These are phyloP conservation scores for Scolopax mira DNA, from an alignment of 2,113 vertebrate species.

Conservation along the genomic window DNA sequence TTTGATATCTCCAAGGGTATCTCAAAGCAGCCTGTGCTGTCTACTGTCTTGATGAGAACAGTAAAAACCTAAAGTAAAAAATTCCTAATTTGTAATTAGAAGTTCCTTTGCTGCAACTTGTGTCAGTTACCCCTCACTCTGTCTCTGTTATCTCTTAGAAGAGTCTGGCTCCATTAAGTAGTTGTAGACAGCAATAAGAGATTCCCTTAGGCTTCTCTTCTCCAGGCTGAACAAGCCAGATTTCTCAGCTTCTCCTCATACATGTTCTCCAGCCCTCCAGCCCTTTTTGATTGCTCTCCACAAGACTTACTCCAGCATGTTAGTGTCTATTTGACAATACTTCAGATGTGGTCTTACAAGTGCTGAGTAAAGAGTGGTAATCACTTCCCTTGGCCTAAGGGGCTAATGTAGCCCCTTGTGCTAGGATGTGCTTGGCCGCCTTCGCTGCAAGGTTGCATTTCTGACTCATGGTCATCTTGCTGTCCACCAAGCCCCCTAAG, in stretches of 20 bases:
- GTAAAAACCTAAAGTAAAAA: neutral
- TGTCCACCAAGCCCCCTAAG: neutral
- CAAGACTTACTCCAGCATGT: neutral
- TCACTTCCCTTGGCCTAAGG: neutral
- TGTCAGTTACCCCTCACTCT: neutral
- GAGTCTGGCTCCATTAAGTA: neutral
- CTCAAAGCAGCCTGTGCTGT: neutral
- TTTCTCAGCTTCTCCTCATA: neutral
- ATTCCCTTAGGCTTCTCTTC: neutral
- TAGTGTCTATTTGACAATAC: neutral
- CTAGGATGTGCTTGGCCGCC: neutral
- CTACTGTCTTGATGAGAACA: neutral
- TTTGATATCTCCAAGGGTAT: neutral
- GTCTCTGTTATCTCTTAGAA: neutral
- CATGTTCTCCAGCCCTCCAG: neutral
- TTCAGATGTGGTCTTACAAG: neutral
- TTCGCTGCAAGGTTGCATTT: rapidly evolving
- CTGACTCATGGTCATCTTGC: neutral
- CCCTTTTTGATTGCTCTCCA: neutral
- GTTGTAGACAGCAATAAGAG: neutral
- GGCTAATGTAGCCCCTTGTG: neutral
- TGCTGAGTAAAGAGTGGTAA: neutral
- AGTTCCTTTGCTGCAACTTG: neutral
- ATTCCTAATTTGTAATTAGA: neutral
- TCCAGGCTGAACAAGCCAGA: neutral